These are phyloP conservation scores for Chrysoperla carnea DNA, from an alignment of 1,140 invertebrate species.

Conservation along the genomic window DNA sequence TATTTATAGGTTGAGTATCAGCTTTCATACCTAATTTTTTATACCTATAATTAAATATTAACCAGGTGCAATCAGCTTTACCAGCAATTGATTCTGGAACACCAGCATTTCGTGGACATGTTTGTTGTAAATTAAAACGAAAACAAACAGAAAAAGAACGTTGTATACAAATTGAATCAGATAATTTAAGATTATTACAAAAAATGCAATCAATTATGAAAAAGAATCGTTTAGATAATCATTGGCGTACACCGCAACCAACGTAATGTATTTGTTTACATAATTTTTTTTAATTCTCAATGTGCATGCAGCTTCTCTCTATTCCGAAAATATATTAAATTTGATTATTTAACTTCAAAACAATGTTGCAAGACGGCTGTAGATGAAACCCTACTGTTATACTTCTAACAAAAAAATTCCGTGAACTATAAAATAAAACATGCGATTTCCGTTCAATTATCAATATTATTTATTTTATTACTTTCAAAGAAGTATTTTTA, in stretches of 20 bases:
- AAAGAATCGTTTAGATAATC: constrained; percentile 32
- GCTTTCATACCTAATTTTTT: too few relatives aligned
- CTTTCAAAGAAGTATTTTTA: too few relatives aligned
- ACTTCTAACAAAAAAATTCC: not conserved
- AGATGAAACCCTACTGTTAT: not conserved
- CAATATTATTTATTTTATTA: too few relatives aligned
- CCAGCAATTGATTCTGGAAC: constrained; percentile 33
- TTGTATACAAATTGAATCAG: constrained; percentile 25
- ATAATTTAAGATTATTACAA: constrained; percentile 35
- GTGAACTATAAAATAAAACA: not conserved
- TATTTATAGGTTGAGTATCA: too few relatives aligned
- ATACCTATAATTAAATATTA: too few relatives aligned
- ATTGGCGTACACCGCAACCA: constrained; percentile 30
- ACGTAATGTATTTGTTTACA: constrained; percentile 20
- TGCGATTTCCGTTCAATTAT: not conserved
- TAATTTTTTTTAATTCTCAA: not conserved
- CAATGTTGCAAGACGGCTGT: not conserved
- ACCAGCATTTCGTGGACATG: constrained; percentile 29
- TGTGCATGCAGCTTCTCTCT: not conserved
- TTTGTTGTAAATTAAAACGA: constrained; percentile 33
- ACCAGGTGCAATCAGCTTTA: constrained; percentile 29
- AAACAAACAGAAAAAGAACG: constrained; percentile 34
- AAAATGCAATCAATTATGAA: constrained; percentile 30
- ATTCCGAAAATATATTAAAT: too few relatives aligned
- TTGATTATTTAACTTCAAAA: too few relatives aligned